Base-by-base conservation (phyloP, 1,140 invertebrate species). In the Drosophila melanica region DNA sequence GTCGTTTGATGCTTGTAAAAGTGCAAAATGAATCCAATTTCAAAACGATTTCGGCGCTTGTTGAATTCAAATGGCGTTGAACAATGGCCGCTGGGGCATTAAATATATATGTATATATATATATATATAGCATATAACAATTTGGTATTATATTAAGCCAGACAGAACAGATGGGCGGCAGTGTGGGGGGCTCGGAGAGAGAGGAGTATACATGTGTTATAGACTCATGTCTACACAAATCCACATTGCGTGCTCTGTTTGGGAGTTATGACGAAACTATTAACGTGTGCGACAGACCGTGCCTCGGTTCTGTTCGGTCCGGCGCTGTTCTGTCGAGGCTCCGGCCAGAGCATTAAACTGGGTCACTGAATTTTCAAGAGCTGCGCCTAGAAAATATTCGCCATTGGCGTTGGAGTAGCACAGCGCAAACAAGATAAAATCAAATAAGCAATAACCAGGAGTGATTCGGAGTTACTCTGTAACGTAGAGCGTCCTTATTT, bases 341-440 rank as follows among this genome's bases (percentile, higher is more conserved):
- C 72, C 63, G 70, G 41, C 20, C 55, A 12, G 67, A 44, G 41
- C 44, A 53, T 59, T 70, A 62, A 87, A 87, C 82, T 87, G 84
- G 82, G 82, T 87, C 82, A 87, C 84, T 82, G 82, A 79, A 86
- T 86, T 86, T 86, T 87, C 70, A 82, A 82, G 67, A 76, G 76
- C 82, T 87, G 82, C 82, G 75, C 82, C 82, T 82, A 87, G 68
- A 72, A 87, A 78, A 75, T 55, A 75, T 75, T 75, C 58, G 71
- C 66, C 63, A 53, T 48, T 67, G 45, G 60, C 50, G 60, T 70
- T 57, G 51, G 66, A 68, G 58, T 60, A 45, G 42, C 14, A 23
- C 35, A 58, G 27, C 48, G 7, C 53, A 54, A 35, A 39, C 41
- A 47, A 42, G 37, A 50, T 33, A 16, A 9, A 30, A 14, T 1